A percentile compares a stretch with the other conserved stretches of the same genome.
These are phyloP conservation scores for Polypedilum vanderplanki DNA, from an alignment of 1,140 invertebrate species.

Conservation along the genomic window DNA sequence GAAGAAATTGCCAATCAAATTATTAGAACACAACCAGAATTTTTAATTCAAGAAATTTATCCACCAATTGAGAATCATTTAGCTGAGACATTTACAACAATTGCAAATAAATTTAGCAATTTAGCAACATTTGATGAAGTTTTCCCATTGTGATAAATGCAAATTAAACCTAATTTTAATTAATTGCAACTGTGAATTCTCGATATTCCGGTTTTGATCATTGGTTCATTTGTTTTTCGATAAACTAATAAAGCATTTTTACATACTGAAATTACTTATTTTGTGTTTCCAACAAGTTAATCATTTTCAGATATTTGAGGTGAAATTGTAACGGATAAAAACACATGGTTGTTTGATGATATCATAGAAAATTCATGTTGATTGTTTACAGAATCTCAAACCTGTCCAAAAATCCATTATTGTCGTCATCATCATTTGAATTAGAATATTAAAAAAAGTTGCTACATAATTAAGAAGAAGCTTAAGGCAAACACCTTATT, in stretches of 20 bases:
- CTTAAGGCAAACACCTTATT: no score
- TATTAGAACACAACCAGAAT: not conserved
- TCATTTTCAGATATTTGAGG: not conserved
- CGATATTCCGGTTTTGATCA: not conserved
- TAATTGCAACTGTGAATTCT: not conserved
- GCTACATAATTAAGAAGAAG: no score
- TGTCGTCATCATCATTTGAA: no score
- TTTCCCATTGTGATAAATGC: not conserved
- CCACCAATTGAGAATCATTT: not conserved
- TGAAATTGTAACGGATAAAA: no score
- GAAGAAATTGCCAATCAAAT: not conserved
- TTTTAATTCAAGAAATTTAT: not conserved
- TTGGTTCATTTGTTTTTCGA: not conserved
- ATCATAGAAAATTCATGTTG: no score
- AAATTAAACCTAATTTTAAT: not conserved
- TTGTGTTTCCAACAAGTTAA: not conserved
- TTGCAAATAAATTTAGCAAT: not conserved
- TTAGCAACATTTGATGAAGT: not conserved
- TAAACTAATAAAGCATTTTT: not conserved
- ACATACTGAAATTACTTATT: not conserved
- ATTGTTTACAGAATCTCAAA: no score
- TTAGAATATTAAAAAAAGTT: no score
- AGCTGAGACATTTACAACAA: constrained; percentile 12
- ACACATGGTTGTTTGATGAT: no score
- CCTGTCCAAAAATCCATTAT: no score